Percentiles rank a stretch among this genome's conserved stretches.
Conservation (phyloP, 2,888 invertebrate genomes). For the Dynastes maya region DNA sequence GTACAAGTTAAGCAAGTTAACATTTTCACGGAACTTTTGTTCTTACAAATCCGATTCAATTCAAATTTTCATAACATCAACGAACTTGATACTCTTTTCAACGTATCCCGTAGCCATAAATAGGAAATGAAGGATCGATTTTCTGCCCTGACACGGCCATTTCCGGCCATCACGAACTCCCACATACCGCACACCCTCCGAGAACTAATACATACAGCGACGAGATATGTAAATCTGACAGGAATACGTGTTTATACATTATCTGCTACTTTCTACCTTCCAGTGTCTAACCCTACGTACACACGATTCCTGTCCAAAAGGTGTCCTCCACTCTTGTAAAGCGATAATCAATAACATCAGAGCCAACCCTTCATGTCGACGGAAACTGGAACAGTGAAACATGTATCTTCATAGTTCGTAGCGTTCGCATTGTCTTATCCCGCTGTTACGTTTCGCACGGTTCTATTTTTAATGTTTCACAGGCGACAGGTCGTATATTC, state of each 20-base stretch:
- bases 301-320: conserved; percentile 14
- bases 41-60: too few relatives aligned
- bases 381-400: conserved; percentile 11
- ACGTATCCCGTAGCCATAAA: neutral
- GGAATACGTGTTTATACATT: conserved; percentile 23
- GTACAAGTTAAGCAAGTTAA: too few relatives aligned
- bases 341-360: conserved; percentile 10
- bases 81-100: neutral
- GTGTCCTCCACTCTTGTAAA: conserved; percentile 11
- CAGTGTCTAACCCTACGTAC: conserved; percentile 32
- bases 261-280: conserved; percentile 13
- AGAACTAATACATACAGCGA: conserved; percentile 10
- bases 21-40: too few relatives aligned
- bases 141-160: conserved; percentile 22
- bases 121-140: conserved; percentile 27
- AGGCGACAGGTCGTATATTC: neutral
- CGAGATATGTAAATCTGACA: conserved; percentile 41
- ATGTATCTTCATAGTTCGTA: conserved; percentile 15
- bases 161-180: conserved; percentile 14
- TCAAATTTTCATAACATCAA: conserved; percentile 10
- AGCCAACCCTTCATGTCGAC: neutral
- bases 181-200: neutral
- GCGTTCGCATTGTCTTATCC: neutral
- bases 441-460: neutral
- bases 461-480: conserved; percentile 6